phyloP scores from a whole-genome alignment of 2,797 vertebrate species.

The Miichthys miiuy region DNA sequence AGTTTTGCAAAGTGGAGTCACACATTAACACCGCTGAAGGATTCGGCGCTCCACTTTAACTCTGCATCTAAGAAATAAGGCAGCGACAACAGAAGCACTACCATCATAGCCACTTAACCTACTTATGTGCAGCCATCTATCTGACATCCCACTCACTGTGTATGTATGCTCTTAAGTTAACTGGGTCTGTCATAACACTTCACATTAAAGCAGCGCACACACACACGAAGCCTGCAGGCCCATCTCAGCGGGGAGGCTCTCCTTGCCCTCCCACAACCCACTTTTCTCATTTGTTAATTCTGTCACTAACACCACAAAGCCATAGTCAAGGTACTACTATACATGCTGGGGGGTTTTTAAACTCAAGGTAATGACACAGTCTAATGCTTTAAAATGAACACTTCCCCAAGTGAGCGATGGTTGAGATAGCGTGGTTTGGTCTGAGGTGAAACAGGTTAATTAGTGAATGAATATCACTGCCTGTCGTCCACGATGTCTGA shows the following conservation, averaged over 20 bases:
- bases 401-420: not conserved
- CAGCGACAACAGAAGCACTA: constrained; percentile 31
- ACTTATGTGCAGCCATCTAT: constrained; percentile 48
- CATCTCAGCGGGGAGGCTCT: constrained; percentile 57
- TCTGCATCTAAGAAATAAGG: constrained; percentile 20
- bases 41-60: constrained; percentile 6
- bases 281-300: constrained; percentile 64
- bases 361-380: constrained; percentile 1
- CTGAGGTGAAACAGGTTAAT: constrained; percentile 2
- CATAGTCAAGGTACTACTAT: not conserved
- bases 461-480: not conserved
- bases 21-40: constrained; percentile 4
- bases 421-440: not conserved
- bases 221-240: constrained; percentile 40
- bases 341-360: not conserved
- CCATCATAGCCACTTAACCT: constrained; percentile 55
- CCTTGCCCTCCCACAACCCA: constrained; percentile 45
- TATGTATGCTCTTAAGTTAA: constrained; percentile 61
- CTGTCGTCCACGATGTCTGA: not conserved
- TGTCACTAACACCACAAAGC: constrained; percentile 48
- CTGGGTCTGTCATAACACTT: constrained; percentile 66
- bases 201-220: constrained; percentile 55
- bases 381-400: not conserved
- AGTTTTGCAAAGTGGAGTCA: not conserved
- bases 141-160: constrained; percentile 47